Base-by-base conservation (phyloP, 2,888 invertebrate genomes). In the Drosophila gaucha region DNA sequence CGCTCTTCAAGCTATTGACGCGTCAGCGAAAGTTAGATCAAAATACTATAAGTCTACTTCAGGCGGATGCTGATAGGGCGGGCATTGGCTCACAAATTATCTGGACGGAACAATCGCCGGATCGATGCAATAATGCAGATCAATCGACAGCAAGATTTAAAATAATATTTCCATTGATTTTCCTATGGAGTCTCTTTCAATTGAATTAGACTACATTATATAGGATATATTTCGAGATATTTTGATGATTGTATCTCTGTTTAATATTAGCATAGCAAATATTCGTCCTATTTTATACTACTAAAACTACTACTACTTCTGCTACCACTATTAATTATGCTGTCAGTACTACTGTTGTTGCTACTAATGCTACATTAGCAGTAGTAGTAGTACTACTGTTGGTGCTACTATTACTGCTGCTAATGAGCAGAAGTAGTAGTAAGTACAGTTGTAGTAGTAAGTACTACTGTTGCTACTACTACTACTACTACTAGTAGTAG, bases 1-100 rank as follows among this genome's bases (percentile, higher is more conserved):
- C 75, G 4, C 58, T 86, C 10, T 63, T 82, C 5, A 82, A 82
- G 51, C 39, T 82, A 1, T 50, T 86, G 20, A 66, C 78, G 0
- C 65, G 78, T 1, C n/a, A 51, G 3, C 72, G 52, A 6, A 16
- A 39, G 20, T 2, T 46, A 0, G 26, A 18, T 26, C 60, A 4
- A 9, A 8, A 6, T 10, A 18, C 36, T 0, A 44, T 57, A 0
- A 6, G 47, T 0, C 0, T 26, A 6, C 14, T 78, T 2, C 20
- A 78, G 14, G 1, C 6, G 0, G 1, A 47, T 5, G 67, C 75
- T n/a, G 28, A 60, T 9, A 1, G 33, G 0, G 35, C 39, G 3
- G 59, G 64, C 5, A 31, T 80, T 2, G 56, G 28, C 2, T 14
- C 59, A 2, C 50, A 72, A 9, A 56, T 86, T 9, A 51, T 44